A percentile compares a stretch with the other conserved stretches of the same genome.
Evolutionary conservation across 2,888 invertebrate species (phyloP).

Genomic region (Oligia fasciuncula): DNA sequence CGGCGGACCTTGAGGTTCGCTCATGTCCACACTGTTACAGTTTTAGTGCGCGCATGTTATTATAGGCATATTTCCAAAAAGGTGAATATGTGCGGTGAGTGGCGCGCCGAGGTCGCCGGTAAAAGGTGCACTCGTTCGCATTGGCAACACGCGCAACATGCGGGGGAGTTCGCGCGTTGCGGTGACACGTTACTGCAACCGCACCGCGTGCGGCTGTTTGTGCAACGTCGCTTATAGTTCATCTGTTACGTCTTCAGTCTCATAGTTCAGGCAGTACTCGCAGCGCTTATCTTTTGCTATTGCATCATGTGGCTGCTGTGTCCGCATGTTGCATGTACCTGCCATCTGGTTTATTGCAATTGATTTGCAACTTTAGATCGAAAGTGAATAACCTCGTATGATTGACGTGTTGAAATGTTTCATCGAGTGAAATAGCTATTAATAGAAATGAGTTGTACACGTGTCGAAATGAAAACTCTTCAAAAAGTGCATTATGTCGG

Average conservation of each 20-base stretch:
- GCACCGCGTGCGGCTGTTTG: not conserved
- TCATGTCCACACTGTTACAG: slow-evolving; percentile 13
- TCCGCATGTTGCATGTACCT: slow-evolving; percentile 1
- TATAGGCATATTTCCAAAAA: slow-evolving; percentile 43
- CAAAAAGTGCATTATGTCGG: not conserved
- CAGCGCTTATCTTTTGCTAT: not conserved
- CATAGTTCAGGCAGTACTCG: not conserved
- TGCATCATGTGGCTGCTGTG: not conserved
- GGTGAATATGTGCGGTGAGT: slow-evolving; percentile 22
- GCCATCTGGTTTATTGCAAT: slow-evolving; percentile 19
- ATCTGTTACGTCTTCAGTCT: not conserved
- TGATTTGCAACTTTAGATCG: slow-evolving; percentile 14
- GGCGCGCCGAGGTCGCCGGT: slow-evolving; percentile 56
- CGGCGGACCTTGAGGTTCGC: slow-evolving; percentile 1
- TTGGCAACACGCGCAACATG: slow-evolving; percentile 42
- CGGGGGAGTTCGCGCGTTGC: not conserved
- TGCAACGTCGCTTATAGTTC: not conserved
- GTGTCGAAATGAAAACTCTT: slow-evolving; percentile 9
- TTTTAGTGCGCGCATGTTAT: slow-evolving; percentile 14
- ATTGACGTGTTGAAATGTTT: slow-evolving; percentile 2
- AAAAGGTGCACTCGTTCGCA: slow-evolving; percentile 67
- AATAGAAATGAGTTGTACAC: not conserved
- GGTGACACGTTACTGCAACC: not conserved
- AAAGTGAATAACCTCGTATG: slow-evolving; percentile 19
- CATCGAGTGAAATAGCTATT: slow-evolving; percentile 6